Percentiles rank a stretch among this genome's conserved stretches.
phyloP scores from a whole-genome alignment of 1,140 invertebrate genomes.

The Trachymyrmex cornetzi region DNA sequence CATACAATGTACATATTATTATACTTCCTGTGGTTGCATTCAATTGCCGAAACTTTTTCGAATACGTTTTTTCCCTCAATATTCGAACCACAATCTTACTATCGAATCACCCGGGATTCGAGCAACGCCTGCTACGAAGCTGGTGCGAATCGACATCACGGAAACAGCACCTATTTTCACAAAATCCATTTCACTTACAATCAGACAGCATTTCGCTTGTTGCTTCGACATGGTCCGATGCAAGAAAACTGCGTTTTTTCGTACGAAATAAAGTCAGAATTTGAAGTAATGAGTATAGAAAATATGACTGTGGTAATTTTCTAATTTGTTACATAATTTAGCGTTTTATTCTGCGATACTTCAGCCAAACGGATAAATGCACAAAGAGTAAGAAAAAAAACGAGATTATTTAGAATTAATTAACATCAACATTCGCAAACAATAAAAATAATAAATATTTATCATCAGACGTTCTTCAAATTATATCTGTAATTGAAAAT shows the following conservation, averaged over 20 bases:
- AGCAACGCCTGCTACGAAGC: slow-evolving; percentile 4
- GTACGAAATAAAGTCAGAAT: slow-evolving; percentile 2
- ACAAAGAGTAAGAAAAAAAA: not conserved
- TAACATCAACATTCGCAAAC: not conserved
- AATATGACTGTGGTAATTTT: not conserved
- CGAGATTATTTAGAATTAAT: not conserved
- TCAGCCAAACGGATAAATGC: not conserved
- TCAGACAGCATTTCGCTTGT: slow-evolving; percentile 58
- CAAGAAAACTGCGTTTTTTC: slow-evolving; percentile 60
- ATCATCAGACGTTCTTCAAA: not conserved
- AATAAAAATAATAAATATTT: not conserved
- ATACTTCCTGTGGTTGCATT: slow-evolving; percentile 10
- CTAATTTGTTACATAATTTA: not conserved
- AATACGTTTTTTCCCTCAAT: slow-evolving; percentile 18
- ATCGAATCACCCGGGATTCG: slow-evolving; percentile 6
- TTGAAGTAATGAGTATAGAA: not conserved
- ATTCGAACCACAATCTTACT: slow-evolving; percentile 19
- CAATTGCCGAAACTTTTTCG: slow-evolving; percentile 43
- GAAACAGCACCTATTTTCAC: slow-evolving; percentile 57
- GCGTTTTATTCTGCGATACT: not conserved
- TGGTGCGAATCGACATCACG: slow-evolving; percentile 38
- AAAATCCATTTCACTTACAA: slow-evolving; percentile 49
- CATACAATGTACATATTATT: not conserved
- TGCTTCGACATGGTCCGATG: slow-evolving; percentile 33
- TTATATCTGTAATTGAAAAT: not conserved